A percentile compares a stretch with the other conserved stretches of the same genome.
Conservation (phyloP, 35 echinoderm and acorn worm species). For the Antedon bifida region DNA sequence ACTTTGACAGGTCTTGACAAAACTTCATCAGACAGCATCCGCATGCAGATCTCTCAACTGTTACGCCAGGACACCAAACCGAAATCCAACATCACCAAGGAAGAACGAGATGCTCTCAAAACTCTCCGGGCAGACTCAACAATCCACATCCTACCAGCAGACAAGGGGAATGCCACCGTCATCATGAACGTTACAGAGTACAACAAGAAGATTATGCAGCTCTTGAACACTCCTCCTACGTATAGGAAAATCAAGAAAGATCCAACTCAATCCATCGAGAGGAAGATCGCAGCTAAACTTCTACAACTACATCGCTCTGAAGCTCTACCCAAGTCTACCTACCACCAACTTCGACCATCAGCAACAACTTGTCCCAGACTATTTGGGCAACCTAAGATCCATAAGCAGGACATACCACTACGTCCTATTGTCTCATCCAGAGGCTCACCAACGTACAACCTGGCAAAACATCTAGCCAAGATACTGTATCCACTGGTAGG, state of each 20-base stretch:
- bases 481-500: conserved; percentile 27
- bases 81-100: conserved; percentile 9
- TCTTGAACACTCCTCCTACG: no score
- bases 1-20: not conserved
- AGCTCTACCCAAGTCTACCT: no score
- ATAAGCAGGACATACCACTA: conserved; percentile 12
- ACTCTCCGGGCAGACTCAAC: not conserved
- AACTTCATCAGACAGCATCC: not conserved
- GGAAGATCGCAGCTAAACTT: no score
- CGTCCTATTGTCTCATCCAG: conserved; percentile 12
- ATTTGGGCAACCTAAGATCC: conserved; percentile 32
- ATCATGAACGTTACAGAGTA: no score
- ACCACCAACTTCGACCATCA: no score
- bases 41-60: not conserved
- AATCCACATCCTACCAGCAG: conserved; percentile 1
- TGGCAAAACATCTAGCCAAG: conserved; percentile 10
- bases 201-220: no score
- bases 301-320: no score
- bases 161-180: conserved; percentile 4
- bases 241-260: no score
- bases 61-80: not conserved
- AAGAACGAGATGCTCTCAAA: not conserved
- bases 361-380: no score
- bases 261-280: no score
- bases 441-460: conserved; percentile 13